These are phyloP conservation scores for Pogona vitticeps DNA, from an alignment of 2,113 vertebrate species.

Conservation along the genomic window DNA sequence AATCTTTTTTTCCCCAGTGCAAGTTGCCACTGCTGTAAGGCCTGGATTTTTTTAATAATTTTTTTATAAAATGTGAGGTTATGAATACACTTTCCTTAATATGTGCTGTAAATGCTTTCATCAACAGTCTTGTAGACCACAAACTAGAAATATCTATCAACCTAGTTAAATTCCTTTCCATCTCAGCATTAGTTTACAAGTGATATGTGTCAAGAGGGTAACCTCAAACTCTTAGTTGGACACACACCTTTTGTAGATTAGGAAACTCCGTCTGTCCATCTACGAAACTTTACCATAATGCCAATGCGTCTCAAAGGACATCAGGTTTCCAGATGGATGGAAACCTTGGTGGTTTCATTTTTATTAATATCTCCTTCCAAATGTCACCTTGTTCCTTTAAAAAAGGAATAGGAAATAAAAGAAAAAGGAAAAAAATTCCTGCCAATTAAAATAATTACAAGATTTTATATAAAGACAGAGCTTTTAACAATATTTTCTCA, in stretches of 20 bases:
- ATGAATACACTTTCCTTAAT: too few species aligned
- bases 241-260: background rate
- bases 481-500: conserved; percentile 5
- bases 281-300: conserved; percentile 11
- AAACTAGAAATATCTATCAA: too few species aligned
- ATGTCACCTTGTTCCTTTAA: conserved; percentile 16
- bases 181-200: fast-evolving
- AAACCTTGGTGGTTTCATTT: conserved; percentile 48
- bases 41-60: too few species aligned
- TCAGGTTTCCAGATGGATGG: conserved; percentile 43
- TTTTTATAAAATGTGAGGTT: too few species aligned
- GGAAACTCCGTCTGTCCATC: background rate
- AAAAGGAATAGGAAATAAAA: background rate
- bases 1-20: too few species aligned
- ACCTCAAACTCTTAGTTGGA: background rate
- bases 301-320: conserved; percentile 34
- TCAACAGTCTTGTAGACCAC: too few species aligned
- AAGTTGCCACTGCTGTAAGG: too few species aligned
- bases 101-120: too few species aligned
- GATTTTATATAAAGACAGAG: background rate
- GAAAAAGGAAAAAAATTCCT: background rate
- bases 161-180: too few species aligned
- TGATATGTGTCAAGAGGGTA: background rate
- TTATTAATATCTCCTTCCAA: conserved; percentile 35
- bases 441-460: conserved; percentile 36